Conservation (phyloP, 2,888 invertebrate species). For the Caenorhabditis zanzibari region DNA sequence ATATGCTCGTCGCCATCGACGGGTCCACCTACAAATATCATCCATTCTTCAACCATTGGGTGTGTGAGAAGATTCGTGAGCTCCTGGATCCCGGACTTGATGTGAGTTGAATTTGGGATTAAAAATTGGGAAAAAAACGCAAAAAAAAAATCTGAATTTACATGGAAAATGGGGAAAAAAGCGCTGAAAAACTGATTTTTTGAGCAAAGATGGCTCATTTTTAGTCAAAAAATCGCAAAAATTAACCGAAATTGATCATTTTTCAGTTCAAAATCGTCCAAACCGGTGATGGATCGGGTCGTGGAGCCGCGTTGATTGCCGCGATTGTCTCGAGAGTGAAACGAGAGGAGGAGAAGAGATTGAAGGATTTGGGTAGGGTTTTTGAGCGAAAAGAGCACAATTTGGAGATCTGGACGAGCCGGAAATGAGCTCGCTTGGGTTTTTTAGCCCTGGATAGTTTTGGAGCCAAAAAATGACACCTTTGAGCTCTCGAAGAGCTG, state of each 20-base stretch:
- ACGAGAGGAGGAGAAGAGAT: conserved; percentile 62
- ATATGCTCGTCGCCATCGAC: conserved; percentile 92
- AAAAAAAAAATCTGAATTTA: too few relatives aligned
- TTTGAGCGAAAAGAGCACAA: background rate
- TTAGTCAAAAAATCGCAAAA: too few relatives aligned
- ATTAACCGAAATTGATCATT: background rate
- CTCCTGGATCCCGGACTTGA: conserved; percentile 84
- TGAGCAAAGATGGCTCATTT: too few relatives aligned
- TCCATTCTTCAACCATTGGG: conserved; percentile 95
- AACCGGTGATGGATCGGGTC: conserved; percentile 95
- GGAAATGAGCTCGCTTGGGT: too few relatives aligned
- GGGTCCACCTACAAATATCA: conserved; percentile 97
- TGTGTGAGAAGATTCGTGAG: conserved; percentile 90
- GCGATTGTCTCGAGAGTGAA: conserved; percentile 87
- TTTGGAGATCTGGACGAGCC: background rate
- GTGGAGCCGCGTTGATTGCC: conserved; percentile 95
- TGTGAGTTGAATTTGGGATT: conserved; percentile 82
- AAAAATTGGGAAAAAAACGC: background rate
- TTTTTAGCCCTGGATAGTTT: too few relatives aligned
- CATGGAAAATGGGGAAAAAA: background rate
- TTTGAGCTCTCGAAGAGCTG: too few relatives aligned
- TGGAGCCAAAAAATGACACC: too few relatives aligned
- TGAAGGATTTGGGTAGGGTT: conserved; percentile 53
- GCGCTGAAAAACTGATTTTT: background rate
- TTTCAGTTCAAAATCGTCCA: conserved; percentile 88